Percentiles rank a stretch among this genome's conserved stretches.
Conservation (phyloP, 2,888 invertebrate genomes). For the Torymus tubicola region DNA sequence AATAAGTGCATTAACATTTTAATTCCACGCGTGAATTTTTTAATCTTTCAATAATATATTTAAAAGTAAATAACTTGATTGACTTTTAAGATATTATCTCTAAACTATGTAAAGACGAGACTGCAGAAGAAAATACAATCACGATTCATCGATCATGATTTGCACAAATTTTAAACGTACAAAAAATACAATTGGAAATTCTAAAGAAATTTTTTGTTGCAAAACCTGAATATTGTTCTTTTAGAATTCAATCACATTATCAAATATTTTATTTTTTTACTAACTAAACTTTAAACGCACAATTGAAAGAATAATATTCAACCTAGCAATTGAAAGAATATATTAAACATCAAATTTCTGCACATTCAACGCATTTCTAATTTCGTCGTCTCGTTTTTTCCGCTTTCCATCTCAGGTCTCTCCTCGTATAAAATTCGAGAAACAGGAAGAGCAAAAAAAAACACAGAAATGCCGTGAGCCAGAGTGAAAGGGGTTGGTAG, state of each 20-base stretch:
- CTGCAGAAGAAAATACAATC: conserved; percentile 13
- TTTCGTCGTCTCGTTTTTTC: neutral
- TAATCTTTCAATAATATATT: neutral
- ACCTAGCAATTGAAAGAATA: neutral
- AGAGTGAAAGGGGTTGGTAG: conserved; percentile 27
- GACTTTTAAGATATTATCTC: conserved; percentile 33
- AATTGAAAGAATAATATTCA: neutral
- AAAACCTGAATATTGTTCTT: too few relatives aligned
- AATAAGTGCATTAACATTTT: neutral
- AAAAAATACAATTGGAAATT: neutral
- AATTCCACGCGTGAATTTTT: neutral
- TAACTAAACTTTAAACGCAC: neutral
- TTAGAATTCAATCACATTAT: too few relatives aligned
- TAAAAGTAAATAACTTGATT: conserved; percentile 9
- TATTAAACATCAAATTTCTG: too few relatives aligned
- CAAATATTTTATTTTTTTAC: neutral
- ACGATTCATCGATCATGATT: conserved; percentile 22
- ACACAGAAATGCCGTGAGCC: neutral
- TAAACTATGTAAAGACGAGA: conserved; percentile 4
- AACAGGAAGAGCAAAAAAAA: neutral
- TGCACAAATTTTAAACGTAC: conserved; percentile 19
- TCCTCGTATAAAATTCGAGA: conserved; percentile 8
- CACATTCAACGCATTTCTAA: too few relatives aligned
- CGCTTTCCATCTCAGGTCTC: neutral
- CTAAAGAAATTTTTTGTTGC: neutral